Evolutionary conservation across 2,113 vertebrate genomes (phyloP), one percentile per base, ranked within the genome.

Genomic region (Helogale parvula): DNA sequence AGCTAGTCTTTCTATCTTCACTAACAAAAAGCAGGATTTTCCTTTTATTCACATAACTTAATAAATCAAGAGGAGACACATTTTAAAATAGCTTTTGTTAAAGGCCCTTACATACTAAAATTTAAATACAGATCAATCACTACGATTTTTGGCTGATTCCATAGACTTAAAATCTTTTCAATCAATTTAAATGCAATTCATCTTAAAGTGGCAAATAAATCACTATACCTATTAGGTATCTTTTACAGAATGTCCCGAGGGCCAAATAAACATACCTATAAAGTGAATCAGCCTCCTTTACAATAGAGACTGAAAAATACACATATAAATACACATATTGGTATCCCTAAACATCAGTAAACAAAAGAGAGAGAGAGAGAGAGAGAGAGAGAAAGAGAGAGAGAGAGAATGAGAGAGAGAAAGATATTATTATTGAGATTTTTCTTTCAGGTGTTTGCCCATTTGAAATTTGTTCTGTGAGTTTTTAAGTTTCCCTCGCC

Each of bases 401-500:
- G 45, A 47, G 45, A 47, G 45, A 47, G 45, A 47, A 47, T 9
- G 45, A 47, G 45, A 47, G 9, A 47, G 8, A 94, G 90, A 72
- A 47, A 11, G 2, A 15, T 54, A 90, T 89, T 82, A 91, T 63
- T 92, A 79, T 50, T 74, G 52, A 96, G 60, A 2, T 54, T 96
- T 86, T 54, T 72, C 76, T 86, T 88, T 52, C 76, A 74, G 0
- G 2, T 52, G 81, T 90, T 63, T 86, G 33, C 10, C 60, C 68
- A 91, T 86, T 87, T 89, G 72, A 96, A 97, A 92, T 97, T 54
- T 94, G 68, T 92, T 90, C 45, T 88, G 13, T 80, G 60, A 69
- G 47, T 81, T 88, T 93, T 87, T 80, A 92, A 60, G 54, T 85
- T 94, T 96, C 68, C 82, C 31, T 47, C n/a, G 35, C 68, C 7